phyloP scores from a whole-genome alignment of 2,888 invertebrate genomes.

The Thecocarcelia acutangulata region DNA sequence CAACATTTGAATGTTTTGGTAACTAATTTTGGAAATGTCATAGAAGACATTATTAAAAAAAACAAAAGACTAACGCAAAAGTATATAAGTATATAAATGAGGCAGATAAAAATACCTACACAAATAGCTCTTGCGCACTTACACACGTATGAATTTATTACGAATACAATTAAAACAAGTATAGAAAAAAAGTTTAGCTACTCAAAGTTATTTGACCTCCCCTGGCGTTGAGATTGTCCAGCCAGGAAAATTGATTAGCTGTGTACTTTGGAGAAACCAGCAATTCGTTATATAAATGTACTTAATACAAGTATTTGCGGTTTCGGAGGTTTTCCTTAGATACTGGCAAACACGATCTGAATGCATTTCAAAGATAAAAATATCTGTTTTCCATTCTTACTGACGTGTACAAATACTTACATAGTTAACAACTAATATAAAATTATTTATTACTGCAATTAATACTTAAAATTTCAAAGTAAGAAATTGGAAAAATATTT shows the following conservation, averaged over 20 bases:
- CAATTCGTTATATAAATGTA: not conserved
- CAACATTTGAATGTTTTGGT: conserved; percentile 49
- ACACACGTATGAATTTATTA: too few relatives aligned
- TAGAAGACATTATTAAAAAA: not conserved
- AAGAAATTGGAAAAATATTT: not conserved
- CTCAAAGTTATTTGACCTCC: too few relatives aligned
- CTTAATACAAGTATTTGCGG: not conserved
- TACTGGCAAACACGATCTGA: too few relatives aligned
- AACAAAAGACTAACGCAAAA: conserved; percentile 2
- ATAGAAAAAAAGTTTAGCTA: too few relatives aligned
- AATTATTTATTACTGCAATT: not conserved
- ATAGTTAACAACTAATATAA: not conserved
- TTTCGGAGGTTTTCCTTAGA: not conserved
- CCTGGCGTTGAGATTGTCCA: too few relatives aligned
- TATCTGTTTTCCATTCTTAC: too few relatives aligned
- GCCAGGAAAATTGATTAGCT: too few relatives aligned
- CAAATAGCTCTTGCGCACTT: too few relatives aligned
- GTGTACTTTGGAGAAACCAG: too few relatives aligned
- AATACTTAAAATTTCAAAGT: not conserved
- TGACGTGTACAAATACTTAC: not conserved
- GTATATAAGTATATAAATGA: conserved; percentile 10
- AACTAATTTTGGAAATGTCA: conserved; percentile 45
- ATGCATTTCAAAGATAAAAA: too few relatives aligned
- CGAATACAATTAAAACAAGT: too few relatives aligned
- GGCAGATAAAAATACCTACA: not conserved